Evolutionary conservation across 2,888 invertebrate species (phyloP).

Genomic region (Trichogramma dendrolimi): DNA sequence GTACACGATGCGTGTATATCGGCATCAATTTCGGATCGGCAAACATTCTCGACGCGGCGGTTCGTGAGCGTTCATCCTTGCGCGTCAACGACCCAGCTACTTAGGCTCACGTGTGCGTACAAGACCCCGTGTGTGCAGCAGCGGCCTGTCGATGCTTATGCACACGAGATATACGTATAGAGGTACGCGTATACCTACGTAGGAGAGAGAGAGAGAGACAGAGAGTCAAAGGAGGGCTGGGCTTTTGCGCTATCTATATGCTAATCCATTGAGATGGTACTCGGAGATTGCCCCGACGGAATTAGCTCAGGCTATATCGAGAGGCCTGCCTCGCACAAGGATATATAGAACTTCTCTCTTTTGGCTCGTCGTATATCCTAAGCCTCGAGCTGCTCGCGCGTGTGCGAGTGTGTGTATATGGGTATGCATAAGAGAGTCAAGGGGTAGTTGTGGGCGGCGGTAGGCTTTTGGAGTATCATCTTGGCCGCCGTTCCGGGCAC

Average conservation of each 20-base stretch:
- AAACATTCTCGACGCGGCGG: constrained; percentile 12
- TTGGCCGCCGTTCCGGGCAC: too few species aligned
- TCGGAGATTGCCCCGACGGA: constrained; percentile 51
- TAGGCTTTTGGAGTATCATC: too few species aligned
- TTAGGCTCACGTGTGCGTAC: constrained; percentile 7
- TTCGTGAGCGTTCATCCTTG: not conserved
- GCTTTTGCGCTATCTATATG: constrained; percentile 50
- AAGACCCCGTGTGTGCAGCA: not conserved
- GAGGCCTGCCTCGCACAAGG: too few species aligned
- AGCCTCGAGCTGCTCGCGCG: constrained; percentile 16
- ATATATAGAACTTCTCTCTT: too few species aligned
- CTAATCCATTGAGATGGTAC: constrained; percentile 53
- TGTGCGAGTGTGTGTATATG: not conserved
- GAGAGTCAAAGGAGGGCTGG: not conserved
- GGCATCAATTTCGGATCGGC: not conserved
- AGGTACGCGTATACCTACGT: not conserved
- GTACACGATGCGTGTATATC: too few species aligned
- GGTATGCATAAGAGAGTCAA: not conserved
- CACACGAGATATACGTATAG: not conserved
- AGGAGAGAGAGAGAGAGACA: constrained; percentile 5
- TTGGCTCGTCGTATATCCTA: constrained; percentile 6
- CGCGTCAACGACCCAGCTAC: not conserved
- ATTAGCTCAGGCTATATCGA: constrained; percentile 43
- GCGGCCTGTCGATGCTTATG: too few species aligned
- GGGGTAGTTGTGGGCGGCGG: not conserved